phyloP scores from a whole-genome alignment of 2,888 invertebrate species.

The Stratiomys singularior region DNA sequence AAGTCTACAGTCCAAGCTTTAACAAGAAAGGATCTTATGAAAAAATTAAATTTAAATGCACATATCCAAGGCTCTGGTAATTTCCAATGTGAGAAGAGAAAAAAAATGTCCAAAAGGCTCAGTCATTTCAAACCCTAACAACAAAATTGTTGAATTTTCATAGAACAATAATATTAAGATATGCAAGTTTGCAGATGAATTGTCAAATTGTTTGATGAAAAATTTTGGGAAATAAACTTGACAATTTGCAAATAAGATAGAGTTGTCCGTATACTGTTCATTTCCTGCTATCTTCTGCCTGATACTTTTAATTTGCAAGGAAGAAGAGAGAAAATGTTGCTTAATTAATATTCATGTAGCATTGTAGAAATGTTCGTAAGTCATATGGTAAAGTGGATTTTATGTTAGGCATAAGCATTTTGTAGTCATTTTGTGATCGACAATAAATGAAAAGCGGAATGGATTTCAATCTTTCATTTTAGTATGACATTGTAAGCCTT shows the following conservation, averaged over 20 bases:
- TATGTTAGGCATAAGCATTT: constrained; percentile 13
- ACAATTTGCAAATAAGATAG: no score
- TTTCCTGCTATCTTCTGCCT: no score
- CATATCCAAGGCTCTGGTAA: background rate
- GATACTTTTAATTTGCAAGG: background rate
- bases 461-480: no score
- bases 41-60: background rate
- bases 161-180: background rate
- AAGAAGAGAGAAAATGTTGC: background rate
- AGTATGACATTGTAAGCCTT: no score
- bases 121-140: background rate
- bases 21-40: constrained; percentile 7
- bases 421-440: constrained; percentile 45
- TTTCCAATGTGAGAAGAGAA: background rate
- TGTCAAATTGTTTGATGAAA: background rate
- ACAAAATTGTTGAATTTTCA: no score
- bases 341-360: constrained; percentile 25
- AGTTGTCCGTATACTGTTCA: no score
- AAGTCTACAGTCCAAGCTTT: background rate
- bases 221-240: background rate
- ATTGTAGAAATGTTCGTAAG: constrained; percentile 3
- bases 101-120: background rate
- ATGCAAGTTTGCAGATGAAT: background rate
- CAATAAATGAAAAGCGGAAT: constrained; percentile 19
- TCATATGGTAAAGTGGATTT: no score